Evolutionary conservation across 2,113 vertebrate genomes (phyloP).

Genomic region (Puma concolor): DNA sequence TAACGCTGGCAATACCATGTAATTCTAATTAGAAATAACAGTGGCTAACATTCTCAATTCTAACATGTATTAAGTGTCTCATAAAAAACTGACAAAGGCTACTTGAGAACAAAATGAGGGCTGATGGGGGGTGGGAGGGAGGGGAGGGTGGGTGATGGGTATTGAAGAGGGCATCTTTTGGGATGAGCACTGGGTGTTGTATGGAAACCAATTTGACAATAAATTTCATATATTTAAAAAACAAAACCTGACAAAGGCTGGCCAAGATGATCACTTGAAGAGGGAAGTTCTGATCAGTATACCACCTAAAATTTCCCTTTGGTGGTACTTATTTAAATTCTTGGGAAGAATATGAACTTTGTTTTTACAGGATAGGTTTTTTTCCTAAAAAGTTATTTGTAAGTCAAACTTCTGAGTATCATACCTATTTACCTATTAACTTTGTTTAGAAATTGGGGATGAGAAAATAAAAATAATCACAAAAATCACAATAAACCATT

Average conservation of each 20-base stretch:
- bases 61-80: not conserved
- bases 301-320: not conserved
- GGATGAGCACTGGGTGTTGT: too few relatives aligned
- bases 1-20: not conserved
- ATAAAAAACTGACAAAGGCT: not conserved
- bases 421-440: not conserved
- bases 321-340: not conserved
- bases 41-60: not conserved
- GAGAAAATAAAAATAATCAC: not conserved
- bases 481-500: not conserved
- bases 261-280: not conserved
- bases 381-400: not conserved
- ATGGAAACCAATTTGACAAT: too few relatives aligned
- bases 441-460: not conserved
- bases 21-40: conserved; percentile 1
- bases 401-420: not conserved
- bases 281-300: not conserved
- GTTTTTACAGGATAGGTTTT: not conserved
- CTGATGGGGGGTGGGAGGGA: too few relatives aligned
- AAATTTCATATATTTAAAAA: too few relatives aligned
- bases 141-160: too few relatives aligned
- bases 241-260: not conserved
- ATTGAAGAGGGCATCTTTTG: too few relatives aligned
- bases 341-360: not conserved
- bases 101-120: too few relatives aligned